phyloP scores from a whole-genome alignment of 2,797 vertebrate genomes.

The Poeciliopsis gracilis region DNA sequence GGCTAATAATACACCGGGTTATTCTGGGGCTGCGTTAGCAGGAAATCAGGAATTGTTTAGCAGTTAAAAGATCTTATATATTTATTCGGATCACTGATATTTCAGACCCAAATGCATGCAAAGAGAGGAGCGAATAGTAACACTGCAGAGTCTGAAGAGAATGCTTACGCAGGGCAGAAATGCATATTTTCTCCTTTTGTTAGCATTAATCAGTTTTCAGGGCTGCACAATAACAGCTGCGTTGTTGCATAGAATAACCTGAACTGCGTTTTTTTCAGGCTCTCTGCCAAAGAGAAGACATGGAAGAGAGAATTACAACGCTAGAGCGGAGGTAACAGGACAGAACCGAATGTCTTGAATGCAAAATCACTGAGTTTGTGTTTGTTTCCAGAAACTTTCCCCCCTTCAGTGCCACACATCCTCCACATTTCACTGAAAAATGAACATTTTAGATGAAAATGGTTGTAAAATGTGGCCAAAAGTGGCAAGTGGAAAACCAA shows the following conservation, averaged over 20 bases:
- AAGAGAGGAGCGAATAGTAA: conserved; percentile 1
- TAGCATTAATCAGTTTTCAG: conserved; percentile 6
- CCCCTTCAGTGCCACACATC: not conserved
- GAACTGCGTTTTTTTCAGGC: conserved; percentile 75
- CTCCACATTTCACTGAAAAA: not conserved
- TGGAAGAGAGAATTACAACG: conserved; percentile 94
- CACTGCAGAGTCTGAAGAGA: not conserved
- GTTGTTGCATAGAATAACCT: not conserved
- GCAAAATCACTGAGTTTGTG: not conserved
- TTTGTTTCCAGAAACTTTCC: not conserved
- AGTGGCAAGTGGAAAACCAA: not conserved
- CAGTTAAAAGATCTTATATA: not conserved
- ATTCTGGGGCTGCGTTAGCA: conserved; percentile 6
- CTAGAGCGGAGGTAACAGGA: conserved; percentile 85
- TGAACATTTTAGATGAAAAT: not conserved
- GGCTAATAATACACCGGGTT: conserved; percentile 12
- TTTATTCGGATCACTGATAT: not conserved
- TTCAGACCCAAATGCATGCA: not conserved
- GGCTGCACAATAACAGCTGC: conserved; percentile 6
- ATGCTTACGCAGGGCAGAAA: not conserved
- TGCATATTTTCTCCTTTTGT: not conserved
- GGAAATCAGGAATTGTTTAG: not conserved
- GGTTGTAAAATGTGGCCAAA: not conserved
- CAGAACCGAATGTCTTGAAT: not conserved
- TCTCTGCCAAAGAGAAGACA: conserved; percentile 91